Conservation (phyloP, 1,140 invertebrate genomes). For the Asobara japonica region DNA sequence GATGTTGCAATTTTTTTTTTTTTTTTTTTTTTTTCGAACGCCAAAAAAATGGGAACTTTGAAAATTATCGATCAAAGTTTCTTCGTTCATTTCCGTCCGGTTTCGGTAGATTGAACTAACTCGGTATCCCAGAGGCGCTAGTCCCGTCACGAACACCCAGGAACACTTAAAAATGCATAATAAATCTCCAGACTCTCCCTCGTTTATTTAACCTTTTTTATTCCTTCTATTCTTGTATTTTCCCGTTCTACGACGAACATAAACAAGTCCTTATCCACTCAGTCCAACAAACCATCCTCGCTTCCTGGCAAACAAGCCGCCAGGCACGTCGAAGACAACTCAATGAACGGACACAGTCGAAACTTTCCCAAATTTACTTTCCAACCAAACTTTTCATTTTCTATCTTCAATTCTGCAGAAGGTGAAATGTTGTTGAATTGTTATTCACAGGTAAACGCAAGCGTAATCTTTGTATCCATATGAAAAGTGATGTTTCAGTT, state of each 20-base stretch:
- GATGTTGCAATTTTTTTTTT: too few relatives aligned
- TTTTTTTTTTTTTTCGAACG: too few relatives aligned
- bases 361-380: slow-evolving; percentile 46
- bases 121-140: background rate
- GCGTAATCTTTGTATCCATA: background rate
- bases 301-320: slow-evolving; percentile 33
- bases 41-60: too few relatives aligned
- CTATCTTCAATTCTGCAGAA: background rate
- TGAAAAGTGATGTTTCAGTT: too few relatives aligned
- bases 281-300: slow-evolving; percentile 47
- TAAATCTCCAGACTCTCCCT: background rate
- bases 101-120: too few relatives aligned
- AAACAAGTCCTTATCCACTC: slow-evolving; percentile 53
- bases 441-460: background rate
- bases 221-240: background rate
- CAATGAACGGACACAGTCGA: slow-evolving; percentile 21
- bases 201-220: background rate
- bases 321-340: slow-evolving; percentile 16
- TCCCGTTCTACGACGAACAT: slow-evolving; percentile 22
- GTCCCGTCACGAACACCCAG: background rate
- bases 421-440: background rate
- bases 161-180: background rate
- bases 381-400: background rate
- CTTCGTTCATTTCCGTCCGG: background rate
- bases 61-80: slow-evolving; percentile 1